phyloP scores from a whole-genome alignment of 2,113 vertebrate species.

The Setophaga coronata region DNA sequence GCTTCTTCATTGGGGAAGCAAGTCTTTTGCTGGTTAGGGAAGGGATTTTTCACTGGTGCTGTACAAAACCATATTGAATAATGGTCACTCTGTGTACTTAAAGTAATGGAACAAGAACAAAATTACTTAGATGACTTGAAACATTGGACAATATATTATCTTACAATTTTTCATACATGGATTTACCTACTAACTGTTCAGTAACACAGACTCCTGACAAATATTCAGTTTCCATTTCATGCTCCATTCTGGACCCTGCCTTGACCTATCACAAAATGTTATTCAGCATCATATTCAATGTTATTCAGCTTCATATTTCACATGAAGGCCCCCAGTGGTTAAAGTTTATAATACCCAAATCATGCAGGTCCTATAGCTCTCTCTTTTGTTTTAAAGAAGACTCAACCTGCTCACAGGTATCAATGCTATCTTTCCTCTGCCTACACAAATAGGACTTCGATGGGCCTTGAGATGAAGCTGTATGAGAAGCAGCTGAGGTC shows the following conservation, averaged over 20 bases:
- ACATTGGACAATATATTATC: not conserved
- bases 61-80: not conserved
- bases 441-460: not conserved
- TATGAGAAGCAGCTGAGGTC: not conserved
- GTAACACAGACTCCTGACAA: not conserved
- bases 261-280: not conserved
- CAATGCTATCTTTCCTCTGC: not conserved
- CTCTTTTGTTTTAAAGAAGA: not conserved
- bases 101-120: not conserved
- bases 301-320: not conserved
- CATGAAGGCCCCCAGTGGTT: not conserved
- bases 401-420: rapidly evolving
- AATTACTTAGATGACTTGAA: not conserved
- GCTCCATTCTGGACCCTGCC: not conserved
- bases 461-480: rapidly evolving
- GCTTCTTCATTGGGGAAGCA: not conserved
- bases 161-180: not conserved
- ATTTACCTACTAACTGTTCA: not conserved
- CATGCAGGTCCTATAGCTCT: rapidly evolving
- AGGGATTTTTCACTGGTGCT: not conserved
- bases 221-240: not conserved
- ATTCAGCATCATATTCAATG: not conserved
- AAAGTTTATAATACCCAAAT: not conserved
- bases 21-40: not conserved
- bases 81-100: not conserved